Evolutionary conservation across 2,888 invertebrate genomes (phyloP).

Genomic region (Xestia ashworthii): DNA sequence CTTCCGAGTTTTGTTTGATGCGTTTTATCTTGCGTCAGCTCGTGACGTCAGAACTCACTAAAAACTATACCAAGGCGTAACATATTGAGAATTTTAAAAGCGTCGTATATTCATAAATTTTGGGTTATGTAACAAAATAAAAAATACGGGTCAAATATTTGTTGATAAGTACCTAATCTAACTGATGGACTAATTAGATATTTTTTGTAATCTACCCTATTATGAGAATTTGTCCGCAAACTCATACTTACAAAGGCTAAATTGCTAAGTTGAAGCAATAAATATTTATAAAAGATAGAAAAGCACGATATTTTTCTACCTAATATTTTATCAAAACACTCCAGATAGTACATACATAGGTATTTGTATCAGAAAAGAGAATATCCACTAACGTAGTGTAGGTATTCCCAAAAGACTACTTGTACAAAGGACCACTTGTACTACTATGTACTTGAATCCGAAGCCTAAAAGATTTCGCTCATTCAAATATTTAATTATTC

Average conservation of each 20-base stretch:
- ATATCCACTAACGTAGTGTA: background rate
- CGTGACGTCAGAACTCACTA: too few relatives aligned
- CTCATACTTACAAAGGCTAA: background rate
- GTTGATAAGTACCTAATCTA: too few relatives aligned
- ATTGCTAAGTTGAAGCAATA: background rate
- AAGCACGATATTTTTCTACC: background rate
- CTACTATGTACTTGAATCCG: background rate
- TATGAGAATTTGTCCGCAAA: background rate
- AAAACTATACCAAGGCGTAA: too few relatives aligned
- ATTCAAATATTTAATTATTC: conserved; percentile 3
- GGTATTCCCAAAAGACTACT: background rate
- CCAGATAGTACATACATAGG: background rate
- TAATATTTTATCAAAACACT: background rate
- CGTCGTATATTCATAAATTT: too few relatives aligned
- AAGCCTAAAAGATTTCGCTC: background rate
- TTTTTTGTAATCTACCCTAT: too few relatives aligned
- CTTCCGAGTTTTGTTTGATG: too few relatives aligned
- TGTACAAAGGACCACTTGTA: background rate
- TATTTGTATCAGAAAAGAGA: background rate
- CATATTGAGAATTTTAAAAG: too few relatives aligned
- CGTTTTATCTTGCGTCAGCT: too few relatives aligned
- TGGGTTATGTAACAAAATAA: too few relatives aligned
- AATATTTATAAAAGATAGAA: background rate
- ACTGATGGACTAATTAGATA: too few relatives aligned
- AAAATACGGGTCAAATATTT: too few relatives aligned